Percentiles rank a stretch among this genome's conserved stretches.
These are phyloP conservation scores for Phyllotis vaccarum DNA, from an alignment of 2,797 vertebrate species.

Conservation along the genomic window DNA sequence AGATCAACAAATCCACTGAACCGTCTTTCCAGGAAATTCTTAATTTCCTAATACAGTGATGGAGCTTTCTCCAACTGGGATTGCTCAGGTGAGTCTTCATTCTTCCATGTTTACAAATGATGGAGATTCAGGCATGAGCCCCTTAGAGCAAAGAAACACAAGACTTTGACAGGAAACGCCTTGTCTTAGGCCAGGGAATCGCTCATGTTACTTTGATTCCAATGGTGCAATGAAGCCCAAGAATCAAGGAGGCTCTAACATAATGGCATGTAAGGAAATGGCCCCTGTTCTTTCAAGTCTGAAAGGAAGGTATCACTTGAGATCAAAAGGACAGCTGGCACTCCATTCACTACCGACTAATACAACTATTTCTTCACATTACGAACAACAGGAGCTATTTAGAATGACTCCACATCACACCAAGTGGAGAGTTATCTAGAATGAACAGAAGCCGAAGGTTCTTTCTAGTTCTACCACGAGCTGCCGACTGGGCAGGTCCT, in stretches of 20 bases:
- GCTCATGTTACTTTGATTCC: constrained; percentile 13
- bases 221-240: background rate
- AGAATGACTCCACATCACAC: constrained; percentile 59
- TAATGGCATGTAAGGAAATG: background rate
- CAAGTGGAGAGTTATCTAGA: constrained; percentile 49
- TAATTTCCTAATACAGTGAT: background rate
- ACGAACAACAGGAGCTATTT: constrained; percentile 32
- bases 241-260: constrained; percentile 46
- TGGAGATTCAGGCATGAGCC: background rate
- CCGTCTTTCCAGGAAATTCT: background rate
- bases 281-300: background rate
- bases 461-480: background rate
- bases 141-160: constrained; percentile 21
- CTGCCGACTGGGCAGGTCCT: background rate
- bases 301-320: constrained; percentile 6
- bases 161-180: constrained; percentile 2
- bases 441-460: constrained; percentile 51
- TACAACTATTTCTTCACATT: background rate
- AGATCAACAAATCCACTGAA: background rate
- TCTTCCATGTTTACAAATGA: constrained; percentile 3
- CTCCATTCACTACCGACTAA: background rate
- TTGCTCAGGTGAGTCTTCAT: background rate
- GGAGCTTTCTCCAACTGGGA: background rate
- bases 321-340: constrained; percentile 65
- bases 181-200: background rate